These are phyloP conservation scores for Muschampia plurimacula DNA, from an alignment of 2,888 invertebrate species.

Conservation along the genomic window DNA sequence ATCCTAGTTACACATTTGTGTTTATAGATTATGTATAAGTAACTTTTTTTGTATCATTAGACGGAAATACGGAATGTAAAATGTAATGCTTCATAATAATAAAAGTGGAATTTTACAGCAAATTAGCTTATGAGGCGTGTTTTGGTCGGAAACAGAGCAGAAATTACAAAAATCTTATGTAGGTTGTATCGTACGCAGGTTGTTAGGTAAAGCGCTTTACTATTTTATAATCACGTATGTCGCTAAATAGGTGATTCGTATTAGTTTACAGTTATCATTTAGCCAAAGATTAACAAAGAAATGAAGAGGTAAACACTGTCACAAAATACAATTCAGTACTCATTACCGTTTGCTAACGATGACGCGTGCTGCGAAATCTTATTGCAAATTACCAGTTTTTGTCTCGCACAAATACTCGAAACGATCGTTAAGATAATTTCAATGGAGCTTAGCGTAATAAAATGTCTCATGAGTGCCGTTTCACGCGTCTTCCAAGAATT, in stretches of 20 bases:
- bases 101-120: too few relatives aligned
- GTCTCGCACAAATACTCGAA: slow-evolving; percentile 36
- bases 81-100: too few relatives aligned
- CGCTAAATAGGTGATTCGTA: not conserved
- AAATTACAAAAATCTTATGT: too few relatives aligned
- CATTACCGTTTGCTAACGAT: slow-evolving; percentile 27
- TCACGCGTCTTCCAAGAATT: slow-evolving; percentile 64
- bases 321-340: slow-evolving; percentile 19
- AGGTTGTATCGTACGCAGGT: too few relatives aligned
- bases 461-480: slow-evolving; percentile 56
- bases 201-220: too few relatives aligned
- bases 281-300: slow-evolving; percentile 13
- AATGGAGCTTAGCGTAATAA: slow-evolving; percentile 50
- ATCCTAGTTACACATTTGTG: too few relatives aligned
- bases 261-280: not conserved
- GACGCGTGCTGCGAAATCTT: slow-evolving; percentile 30
- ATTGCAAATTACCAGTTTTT: slow-evolving; percentile 30
- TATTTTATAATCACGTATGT: too few relatives aligned
- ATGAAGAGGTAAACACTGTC: not conserved
- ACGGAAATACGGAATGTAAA: too few relatives aligned
- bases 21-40: too few relatives aligned
- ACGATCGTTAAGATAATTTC: slow-evolving; percentile 56
- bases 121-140: too few relatives aligned
- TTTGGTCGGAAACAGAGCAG: too few relatives aligned
- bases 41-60: too few relatives aligned